Evolutionary conservation across 2,113 vertebrate species (phyloP), one percentile per base, ranked within the genome.

Genomic region (Rhea americana): DNA sequence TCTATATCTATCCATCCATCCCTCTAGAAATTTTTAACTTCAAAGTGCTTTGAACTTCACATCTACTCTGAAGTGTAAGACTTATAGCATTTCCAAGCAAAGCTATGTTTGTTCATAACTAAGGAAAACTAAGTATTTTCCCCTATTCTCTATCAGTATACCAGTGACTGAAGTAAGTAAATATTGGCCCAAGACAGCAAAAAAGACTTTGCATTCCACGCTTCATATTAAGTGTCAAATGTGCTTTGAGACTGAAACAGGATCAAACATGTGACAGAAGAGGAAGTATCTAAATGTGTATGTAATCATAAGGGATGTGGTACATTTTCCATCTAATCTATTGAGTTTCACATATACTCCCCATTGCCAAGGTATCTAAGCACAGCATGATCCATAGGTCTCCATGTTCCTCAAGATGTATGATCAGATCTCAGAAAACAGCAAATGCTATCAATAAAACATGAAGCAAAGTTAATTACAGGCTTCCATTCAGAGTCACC

Each of bases 391-490:
- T 93, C 96, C 76, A 77, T 70, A 89, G 73, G 85, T 90, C 91
- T 84, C 56, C 82, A 77, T 45, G 73, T 80, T 75, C 70, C 65
- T 94, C 90, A 81, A 90, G 92, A 95, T 85, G 58, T 67, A 93
- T 62, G 65, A 81, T 90, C 59, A 91, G 85, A 94, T 95, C 94
- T 93, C 91, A 93, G 92, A 93, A 94, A 95, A 78, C 78, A 96
- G 95, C 39, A 97, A 97, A 97, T 93, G 90, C 67, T 94, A 96
- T 97, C 97, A 97, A 97, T 98, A 98, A 97, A 94, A 94, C 87
- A 96, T 95, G 92, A 96, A 96, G 73, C 17, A 80, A 96, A 97
- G 95, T 98, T 98, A 98, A 98, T 98, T 97, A 97, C 95, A 97
- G 91, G 85, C 90, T 97, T 93, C 89, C 94, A 90, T 91, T 97